Evolutionary conservation across 2,797 vertebrate species (phyloP), one percentile per base, ranked within the genome.

Genomic region (Limnodromus scolopaceus): DNA sequence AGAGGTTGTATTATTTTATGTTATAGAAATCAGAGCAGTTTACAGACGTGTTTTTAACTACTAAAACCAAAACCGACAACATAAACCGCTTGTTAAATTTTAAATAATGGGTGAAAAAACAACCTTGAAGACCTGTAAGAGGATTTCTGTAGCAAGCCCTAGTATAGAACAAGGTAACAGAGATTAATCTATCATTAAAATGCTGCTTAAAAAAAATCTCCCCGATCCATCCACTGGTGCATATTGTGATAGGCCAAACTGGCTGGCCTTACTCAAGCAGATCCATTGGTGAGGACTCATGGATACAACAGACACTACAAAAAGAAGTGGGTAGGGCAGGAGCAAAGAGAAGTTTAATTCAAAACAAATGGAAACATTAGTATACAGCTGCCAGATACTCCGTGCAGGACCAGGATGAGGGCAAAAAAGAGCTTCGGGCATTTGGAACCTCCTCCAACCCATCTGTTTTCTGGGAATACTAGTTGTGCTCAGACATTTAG

Each of bases 401-500:
- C 10, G 10, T 84, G 30, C 22, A 72, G 36, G n/a, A 93, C 54
- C n/a, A 63, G 20, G 58, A 63, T 70, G 51, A 77, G 55, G 63
- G 55, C 48, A 66, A 30, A 84, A 76, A 79, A 30, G 19, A 81
- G 66, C 72, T 86, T 84, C 69, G 84, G 87, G 85, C 80, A 32
- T 78, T 86, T 88, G 88, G 70, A 92, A 74, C 48, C 63, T 76
- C 58, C 77, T 92, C 71, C 86, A 85, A 23, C 19, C 87, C 86
- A 71, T 93, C 88, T 97, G 85, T 84, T 93, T 92, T 69, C 68
- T 77, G 10, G 20, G 4, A 93, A 60, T 92, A 83, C 87, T 91
- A 93, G 53, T 71, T 87, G 77, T 87, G 66, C 66, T 94, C 38
- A 92, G 58, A 49, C 45, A 28, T 61, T 82, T 74, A 80, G 61